Evolutionary conservation across 2,113 vertebrate genomes (phyloP).

Genomic region (Uropsilus gracilis): DNA sequence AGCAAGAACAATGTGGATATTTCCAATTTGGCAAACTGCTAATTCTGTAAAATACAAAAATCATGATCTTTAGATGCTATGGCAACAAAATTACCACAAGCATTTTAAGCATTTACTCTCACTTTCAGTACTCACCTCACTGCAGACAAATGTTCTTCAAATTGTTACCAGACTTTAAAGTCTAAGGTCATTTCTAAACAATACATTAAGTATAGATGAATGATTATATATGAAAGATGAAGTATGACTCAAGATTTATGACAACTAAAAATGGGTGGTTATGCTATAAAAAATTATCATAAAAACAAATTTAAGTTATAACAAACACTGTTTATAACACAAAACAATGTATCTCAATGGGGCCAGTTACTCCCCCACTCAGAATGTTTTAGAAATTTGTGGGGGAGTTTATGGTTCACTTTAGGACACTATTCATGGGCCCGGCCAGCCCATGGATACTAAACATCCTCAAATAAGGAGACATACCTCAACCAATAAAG

Average conservation of each 20-base stretch:
- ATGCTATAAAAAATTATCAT: slow-evolving; percentile 14
- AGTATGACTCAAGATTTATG: background rate
- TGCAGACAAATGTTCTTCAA: background rate
- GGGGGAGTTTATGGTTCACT: background rate
- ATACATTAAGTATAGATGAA: background rate
- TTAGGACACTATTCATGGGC: background rate
- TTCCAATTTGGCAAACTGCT: background rate
- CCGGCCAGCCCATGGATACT: background rate
- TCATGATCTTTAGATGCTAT: background rate
- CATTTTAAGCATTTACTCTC: background rate
- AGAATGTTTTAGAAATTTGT: slow-evolving; percentile 6
- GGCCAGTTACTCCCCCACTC: background rate
- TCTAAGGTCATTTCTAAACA: background rate
- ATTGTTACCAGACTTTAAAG: background rate
- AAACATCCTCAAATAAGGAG: background rate
- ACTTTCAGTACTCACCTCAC: background rate
- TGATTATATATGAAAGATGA: slow-evolving; percentile 13
- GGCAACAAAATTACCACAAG: background rate
- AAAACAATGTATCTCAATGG: background rate
- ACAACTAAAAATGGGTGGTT: background rate
- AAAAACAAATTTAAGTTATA: slow-evolving; percentile 24
- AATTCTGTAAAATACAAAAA: slow-evolving; percentile 19
- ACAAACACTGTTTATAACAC: background rate
- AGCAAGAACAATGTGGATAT: background rate
- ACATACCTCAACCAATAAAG: background rate